phyloP scores from a whole-genome alignment of 1,140 invertebrate genomes.

The Bicyclus anynana region DNA sequence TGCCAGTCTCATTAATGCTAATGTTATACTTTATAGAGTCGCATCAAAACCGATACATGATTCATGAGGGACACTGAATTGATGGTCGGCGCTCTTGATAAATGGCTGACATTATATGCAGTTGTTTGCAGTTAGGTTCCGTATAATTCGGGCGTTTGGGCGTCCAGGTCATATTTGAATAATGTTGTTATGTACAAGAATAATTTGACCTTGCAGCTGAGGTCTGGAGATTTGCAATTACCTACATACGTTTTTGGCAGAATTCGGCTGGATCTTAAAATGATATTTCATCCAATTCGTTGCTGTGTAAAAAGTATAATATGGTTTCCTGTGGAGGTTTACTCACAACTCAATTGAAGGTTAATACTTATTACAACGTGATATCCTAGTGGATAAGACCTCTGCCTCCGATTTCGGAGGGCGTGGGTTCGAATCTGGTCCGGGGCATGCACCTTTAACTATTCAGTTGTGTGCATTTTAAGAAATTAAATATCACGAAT shows the following conservation, averaged over 20 bases:
- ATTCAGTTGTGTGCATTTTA: too few species aligned
- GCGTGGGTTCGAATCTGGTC: too few species aligned
- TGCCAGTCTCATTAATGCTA: conserved; percentile 46
- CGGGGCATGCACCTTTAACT: too few species aligned
- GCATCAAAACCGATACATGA: conserved; percentile 45
- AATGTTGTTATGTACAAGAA: conserved; percentile 43
- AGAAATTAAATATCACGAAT: too few species aligned
- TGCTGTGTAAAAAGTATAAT: too few species aligned
- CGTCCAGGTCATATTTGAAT: conserved; percentile 57
- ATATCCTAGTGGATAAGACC: too few species aligned
- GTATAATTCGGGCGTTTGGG: conserved; percentile 63
- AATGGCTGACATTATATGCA: conserved; percentile 55
- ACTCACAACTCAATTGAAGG: too few species aligned
- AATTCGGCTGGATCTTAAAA: too few species aligned
- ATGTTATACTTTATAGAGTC: conserved; percentile 43
- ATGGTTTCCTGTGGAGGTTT: too few species aligned
- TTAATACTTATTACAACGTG: too few species aligned
- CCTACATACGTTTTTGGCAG: not conserved
- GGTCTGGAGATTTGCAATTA: not conserved
- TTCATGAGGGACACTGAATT: conserved; percentile 52
- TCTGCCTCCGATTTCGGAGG: too few species aligned
- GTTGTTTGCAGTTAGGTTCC: conserved; percentile 57
- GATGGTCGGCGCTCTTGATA: conserved; percentile 44
- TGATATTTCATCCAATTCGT: too few species aligned
- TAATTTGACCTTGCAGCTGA: conserved; percentile 16